Evolutionary conservation across 2,888 invertebrate genomes (phyloP).

Genomic region (Catocala nupta): DNA sequence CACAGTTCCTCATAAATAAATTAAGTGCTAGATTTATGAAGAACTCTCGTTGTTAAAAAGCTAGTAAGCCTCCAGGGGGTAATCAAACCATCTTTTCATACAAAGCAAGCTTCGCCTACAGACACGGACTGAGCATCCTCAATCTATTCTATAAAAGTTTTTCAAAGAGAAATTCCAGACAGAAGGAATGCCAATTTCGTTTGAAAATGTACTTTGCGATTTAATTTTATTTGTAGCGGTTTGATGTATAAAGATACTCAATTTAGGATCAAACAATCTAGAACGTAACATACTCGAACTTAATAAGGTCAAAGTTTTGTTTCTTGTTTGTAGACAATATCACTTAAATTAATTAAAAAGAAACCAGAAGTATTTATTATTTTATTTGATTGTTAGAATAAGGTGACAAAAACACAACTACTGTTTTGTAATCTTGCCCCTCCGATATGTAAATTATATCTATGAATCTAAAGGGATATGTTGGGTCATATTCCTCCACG

Average conservation of each 20-base stretch:
- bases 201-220: slow-evolving; percentile 54
- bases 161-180: slow-evolving; percentile 58
- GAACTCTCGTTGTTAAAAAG: slow-evolving; percentile 16
- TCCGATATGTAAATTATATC: no score
- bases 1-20: slow-evolving; percentile 21
- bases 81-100: slow-evolving; percentile 52
- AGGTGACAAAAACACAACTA: no score
- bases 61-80: slow-evolving; percentile 27
- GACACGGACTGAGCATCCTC: slow-evolving; percentile 51
- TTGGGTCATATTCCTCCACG: no score
- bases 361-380: no score
- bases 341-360: no score
- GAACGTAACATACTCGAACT: slow-evolving; percentile 19
- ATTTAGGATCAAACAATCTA: slow-evolving; percentile 38
- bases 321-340: neutral
- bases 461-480: no score
- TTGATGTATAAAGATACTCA: slow-evolving; percentile 35
- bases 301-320: slow-evolving; percentile 8
- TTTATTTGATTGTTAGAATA: no score
- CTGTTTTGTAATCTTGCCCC: no score
- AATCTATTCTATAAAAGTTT: slow-evolving; percentile 58
- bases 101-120: slow-evolving; percentile 43
- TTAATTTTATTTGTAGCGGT: slow-evolving; percentile 58
- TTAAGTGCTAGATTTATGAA: slow-evolving; percentile 11
- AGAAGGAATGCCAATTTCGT: slow-evolving; percentile 67